Evolutionary conservation across 1,140 invertebrate genomes (phyloP).

Genomic region (Drosophila nikananu): DNA sequence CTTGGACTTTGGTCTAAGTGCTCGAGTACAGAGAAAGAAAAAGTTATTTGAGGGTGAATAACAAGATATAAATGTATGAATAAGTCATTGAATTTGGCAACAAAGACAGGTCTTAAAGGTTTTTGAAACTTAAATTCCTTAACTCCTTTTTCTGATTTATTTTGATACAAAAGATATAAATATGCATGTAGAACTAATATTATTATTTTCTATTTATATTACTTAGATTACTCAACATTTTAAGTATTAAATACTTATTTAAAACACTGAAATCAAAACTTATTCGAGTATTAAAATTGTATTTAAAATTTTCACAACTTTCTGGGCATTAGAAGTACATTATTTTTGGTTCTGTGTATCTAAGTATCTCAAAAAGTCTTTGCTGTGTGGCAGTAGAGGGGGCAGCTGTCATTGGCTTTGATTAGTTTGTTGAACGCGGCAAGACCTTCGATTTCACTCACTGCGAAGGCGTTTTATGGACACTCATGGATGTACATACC

Average conservation of each 20-base stretch:
- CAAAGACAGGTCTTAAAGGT: too few species aligned
- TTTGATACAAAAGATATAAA: too few species aligned
- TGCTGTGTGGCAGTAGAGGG: conserved; percentile 16
- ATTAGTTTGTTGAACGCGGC: conserved; percentile 74
- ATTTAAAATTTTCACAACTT: background rate
- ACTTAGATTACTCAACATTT: background rate
- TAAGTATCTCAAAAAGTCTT: conserved; percentile 48
- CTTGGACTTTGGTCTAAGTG: conserved; percentile 17
- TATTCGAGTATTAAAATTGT: background rate
- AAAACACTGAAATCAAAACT: background rate
- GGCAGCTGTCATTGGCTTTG: conserved; percentile 77
- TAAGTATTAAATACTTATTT: background rate
- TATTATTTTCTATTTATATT: background rate
- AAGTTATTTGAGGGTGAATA: background rate
- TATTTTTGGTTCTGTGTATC: background rate
- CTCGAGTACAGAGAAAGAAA: conserved; percentile 5
- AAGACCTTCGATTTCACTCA: conserved; percentile 79
- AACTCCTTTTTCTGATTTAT: background rate
- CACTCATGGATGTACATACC: conserved; percentile 1
- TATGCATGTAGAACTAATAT: background rate
- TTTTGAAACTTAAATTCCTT: too few species aligned
- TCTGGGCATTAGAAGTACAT: background rate
- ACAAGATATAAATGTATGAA: too few species aligned
- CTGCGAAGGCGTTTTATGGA: conserved; percentile 48
- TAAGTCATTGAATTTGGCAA: too few species aligned